A percentile compares a stretch with the other conserved stretches of the same genome.
phyloP scores from a whole-genome alignment of 92 coral and sea anemone genomes.

The Parazoanthus swiftii region DNA sequence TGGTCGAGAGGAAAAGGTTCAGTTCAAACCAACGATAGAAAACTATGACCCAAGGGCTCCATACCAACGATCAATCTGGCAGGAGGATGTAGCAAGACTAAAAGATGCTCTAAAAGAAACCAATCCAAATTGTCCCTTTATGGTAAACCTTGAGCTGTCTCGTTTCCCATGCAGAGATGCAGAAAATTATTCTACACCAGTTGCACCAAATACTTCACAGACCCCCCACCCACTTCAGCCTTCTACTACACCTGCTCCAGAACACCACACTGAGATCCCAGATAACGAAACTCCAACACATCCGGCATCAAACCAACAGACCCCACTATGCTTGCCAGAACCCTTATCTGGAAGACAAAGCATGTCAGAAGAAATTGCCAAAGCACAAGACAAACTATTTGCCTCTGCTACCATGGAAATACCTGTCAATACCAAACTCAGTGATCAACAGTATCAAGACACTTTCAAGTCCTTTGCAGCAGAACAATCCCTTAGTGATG shows the following conservation, averaged over 20 bases:
- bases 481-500: constrained; percentile 28
- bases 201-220: constrained; percentile 1
- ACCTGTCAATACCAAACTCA: constrained; percentile 29
- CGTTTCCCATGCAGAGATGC: constrained; percentile 16
- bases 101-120: constrained; percentile 4
- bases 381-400: constrained; percentile 39
- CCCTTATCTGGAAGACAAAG: constrained; percentile 10
- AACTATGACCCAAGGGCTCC: constrained; percentile 46
- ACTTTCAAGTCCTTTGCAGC: constrained; percentile 22
- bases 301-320: constrained; percentile 11
- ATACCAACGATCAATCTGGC: constrained; percentile 18
- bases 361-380: constrained; percentile 24
- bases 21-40: constrained; percentile 23
- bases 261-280: constrained; percentile 2
- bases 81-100: constrained; percentile 25
- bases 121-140: constrained; percentile 38
- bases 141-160: constrained; percentile 36
- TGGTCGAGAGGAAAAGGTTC: constrained; percentile 11
- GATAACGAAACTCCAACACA: constrained; percentile 9
- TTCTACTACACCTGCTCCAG: constrained; percentile 28
- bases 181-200: constrained; percentile 13
- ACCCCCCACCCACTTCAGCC: constrained; percentile 1
- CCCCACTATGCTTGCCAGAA: constrained; percentile 15
- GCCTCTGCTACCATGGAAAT: constrained; percentile 15
- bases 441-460: constrained; percentile 27